Evolutionary conservation across 2,113 vertebrate species (phyloP).

Genomic region (Hydropotes inermis): DNA sequence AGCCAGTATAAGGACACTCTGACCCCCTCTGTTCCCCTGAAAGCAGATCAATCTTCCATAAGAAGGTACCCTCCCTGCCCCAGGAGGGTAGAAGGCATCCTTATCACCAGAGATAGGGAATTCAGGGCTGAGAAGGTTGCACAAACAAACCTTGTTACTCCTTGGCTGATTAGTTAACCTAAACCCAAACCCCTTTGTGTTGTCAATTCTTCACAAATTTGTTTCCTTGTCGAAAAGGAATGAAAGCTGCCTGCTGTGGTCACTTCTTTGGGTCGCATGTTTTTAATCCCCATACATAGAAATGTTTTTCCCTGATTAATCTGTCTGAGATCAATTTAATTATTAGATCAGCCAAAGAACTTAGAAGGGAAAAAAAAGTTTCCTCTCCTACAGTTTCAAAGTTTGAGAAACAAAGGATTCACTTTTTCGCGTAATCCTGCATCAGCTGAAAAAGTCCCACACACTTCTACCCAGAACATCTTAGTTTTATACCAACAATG

Average conservation of each 20-base stretch:
- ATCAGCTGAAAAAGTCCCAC: background rate
- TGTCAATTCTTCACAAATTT: background rate
- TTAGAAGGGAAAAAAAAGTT: background rate
- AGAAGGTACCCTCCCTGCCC: background rate
- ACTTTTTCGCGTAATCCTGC: background rate
- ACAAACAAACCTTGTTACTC: background rate
- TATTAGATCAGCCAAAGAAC: background rate
- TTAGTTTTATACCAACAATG: background rate
- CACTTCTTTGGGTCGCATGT: background rate
- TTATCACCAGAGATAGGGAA: background rate
- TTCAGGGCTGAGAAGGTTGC: background rate
- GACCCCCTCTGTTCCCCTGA: background rate
- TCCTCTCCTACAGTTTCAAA: background rate
- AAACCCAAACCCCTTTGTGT: background rate
- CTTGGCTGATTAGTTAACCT: background rate
- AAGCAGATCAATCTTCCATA: background rate
- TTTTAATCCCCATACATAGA: background rate
- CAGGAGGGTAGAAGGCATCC: background rate
- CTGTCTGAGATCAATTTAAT: background rate
- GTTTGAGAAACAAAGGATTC: conserved; percentile 18
- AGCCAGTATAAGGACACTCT: background rate
- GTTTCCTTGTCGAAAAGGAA: background rate
- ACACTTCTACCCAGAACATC: background rate
- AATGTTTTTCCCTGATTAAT: background rate
- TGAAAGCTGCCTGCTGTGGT: background rate